A percentile compares a stretch with the other conserved stretches of the same genome.
phyloP scores from a whole-genome alignment of 2,113 vertebrate genomes.

The Trichomycterus rosablanca region DNA sequence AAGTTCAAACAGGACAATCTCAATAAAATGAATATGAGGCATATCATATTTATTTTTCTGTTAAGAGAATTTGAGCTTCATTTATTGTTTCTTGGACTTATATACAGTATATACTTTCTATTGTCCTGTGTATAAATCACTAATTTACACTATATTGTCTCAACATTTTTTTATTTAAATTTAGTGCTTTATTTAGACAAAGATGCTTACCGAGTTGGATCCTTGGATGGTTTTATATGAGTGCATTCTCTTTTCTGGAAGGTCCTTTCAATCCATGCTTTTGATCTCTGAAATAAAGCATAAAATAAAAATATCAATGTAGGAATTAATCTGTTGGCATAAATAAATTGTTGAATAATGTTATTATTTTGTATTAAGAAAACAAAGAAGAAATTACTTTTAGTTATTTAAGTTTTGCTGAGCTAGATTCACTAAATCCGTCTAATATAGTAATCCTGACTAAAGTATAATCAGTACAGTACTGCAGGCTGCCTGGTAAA shows the following conservation, averaged over 20 bases:
- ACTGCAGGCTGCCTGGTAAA: background rate
- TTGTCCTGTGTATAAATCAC: background rate
- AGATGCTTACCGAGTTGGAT: conserved; percentile 75
- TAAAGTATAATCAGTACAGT: conserved; percentile 53
- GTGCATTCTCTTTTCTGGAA: conserved; percentile 90
- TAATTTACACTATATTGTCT: background rate
- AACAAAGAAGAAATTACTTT: background rate
- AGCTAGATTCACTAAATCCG: conserved; percentile 66
- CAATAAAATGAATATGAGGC: background rate
- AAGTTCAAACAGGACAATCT: conserved; percentile 13
- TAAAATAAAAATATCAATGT: background rate
- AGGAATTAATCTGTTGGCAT: too few species aligned
- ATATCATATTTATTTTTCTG: background rate
- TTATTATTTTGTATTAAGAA: too few species aligned
- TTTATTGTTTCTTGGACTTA: background rate
- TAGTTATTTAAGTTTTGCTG: conserved; percentile 55
- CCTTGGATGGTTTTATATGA: conserved; percentile 83
- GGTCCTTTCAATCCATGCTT: conserved; percentile 91
- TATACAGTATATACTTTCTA: background rate
- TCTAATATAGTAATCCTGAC: conserved; percentile 62
- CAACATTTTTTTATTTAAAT: background rate
- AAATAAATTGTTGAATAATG: too few species aligned
- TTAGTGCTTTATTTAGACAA: too few species aligned
- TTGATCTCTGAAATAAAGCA: conserved; percentile 78
- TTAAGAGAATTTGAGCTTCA: background rate